phyloP scores from a whole-genome alignment of 1,140 invertebrate species.

The Parapsyche elsis region DNA sequence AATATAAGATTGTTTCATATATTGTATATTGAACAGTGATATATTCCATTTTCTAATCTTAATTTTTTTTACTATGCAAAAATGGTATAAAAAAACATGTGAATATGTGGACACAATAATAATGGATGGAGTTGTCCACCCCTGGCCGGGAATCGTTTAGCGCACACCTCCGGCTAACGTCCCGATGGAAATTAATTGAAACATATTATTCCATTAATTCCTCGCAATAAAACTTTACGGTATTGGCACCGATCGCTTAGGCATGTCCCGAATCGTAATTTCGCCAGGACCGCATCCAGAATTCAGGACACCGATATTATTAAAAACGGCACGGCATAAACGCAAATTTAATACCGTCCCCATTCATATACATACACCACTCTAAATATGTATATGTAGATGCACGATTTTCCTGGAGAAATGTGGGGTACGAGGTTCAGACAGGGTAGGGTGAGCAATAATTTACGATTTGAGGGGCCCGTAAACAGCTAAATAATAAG shows the following conservation, averaged over 20 bases:
- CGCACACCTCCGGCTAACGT: conserved; percentile 8
- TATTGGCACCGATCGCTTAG: conserved; percentile 36
- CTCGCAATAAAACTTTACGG: conserved; percentile 50
- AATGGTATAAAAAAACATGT: too few species aligned
- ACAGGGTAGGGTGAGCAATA: not conserved
- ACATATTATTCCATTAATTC: conserved; percentile 53
- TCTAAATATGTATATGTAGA: too few species aligned
- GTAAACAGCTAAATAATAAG: conserved; percentile 27
- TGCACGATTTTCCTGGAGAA: too few species aligned
- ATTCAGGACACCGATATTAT: conserved; percentile 17
- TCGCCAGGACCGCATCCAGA: not conserved
- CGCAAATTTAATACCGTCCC: conserved; percentile 7
- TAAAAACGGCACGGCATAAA: conserved; percentile 1
- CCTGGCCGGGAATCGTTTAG: conserved; percentile 4
- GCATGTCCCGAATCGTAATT: conserved; percentile 42
- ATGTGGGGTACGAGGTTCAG: not conserved
- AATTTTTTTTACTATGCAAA: too few species aligned
- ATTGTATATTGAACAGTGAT: too few species aligned
- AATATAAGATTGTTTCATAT: too few species aligned
- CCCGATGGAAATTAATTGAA: conserved; percentile 50
- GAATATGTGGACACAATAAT: too few species aligned
- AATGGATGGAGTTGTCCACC: not conserved
- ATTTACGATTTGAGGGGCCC: conserved; percentile 7
- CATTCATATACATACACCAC: not conserved
- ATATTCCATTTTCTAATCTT: too few species aligned